phyloP scores from a whole-genome alignment of 2,888 invertebrate genomes.

The Chrysotoxum bicinctum region DNA sequence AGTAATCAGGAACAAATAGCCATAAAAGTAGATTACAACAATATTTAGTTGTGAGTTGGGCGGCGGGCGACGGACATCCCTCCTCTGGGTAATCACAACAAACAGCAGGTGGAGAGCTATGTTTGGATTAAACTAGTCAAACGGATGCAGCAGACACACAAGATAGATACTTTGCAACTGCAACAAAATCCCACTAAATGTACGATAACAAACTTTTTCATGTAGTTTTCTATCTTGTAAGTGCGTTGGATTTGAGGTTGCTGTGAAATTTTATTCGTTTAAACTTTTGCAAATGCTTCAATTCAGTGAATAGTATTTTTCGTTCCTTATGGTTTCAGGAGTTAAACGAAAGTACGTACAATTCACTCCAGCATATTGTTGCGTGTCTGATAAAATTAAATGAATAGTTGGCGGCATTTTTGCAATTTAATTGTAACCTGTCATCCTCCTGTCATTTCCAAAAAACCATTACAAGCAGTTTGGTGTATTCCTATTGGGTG shows the following conservation, averaged over 20 bases:
- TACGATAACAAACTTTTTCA: conserved; percentile 14
- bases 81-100: conserved; percentile 34
- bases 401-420: conserved; percentile 49
- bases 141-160: background rate
- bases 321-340: background rate
- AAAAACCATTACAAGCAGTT: conserved; percentile 7
- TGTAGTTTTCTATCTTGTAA: background rate
- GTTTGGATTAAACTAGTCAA: conserved; percentile 37
- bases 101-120: conserved; percentile 51
- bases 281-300: background rate
- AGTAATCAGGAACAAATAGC: conserved; percentile 58
- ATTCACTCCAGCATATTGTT: background rate
- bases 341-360: background rate
- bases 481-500: background rate
- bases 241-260: conserved; percentile 20
- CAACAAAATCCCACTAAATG: background rate
- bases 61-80: background rate
- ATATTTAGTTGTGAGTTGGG: conserved; percentile 20
- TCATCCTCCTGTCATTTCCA: conserved; percentile 41
- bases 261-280: background rate
- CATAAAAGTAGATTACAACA: conserved; percentile 56
- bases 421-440: conserved; percentile 62
- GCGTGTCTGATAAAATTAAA: background rate
- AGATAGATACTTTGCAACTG: background rate
- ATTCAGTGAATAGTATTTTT: background rate